phyloP scores from a whole-genome alignment of 2,888 invertebrate genomes.

The Apotomis capreana region DNA sequence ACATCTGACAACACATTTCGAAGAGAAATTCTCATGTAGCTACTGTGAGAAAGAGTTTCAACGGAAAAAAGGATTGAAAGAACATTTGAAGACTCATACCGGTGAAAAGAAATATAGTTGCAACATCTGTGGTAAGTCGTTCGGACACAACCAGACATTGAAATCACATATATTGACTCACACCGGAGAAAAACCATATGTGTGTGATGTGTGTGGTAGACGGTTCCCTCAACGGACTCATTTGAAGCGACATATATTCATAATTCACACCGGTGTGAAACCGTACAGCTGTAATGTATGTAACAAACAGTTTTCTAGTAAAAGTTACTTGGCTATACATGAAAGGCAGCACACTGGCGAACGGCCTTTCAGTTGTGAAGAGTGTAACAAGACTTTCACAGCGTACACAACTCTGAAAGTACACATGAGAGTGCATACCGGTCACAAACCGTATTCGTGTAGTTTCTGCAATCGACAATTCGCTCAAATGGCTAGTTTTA shows the following conservation, averaged over 20 bases:
- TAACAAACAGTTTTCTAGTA: conserved; percentile 72
- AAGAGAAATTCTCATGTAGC: conserved; percentile 65
- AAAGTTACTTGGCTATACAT: conserved; percentile 73
- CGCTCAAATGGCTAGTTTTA: conserved; percentile 75
- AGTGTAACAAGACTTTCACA: conserved; percentile 73
- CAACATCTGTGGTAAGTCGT: conserved; percentile 55
- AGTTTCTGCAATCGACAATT: conserved; percentile 69
- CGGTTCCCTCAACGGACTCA: conserved; percentile 72
- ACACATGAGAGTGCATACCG: conserved; percentile 74
- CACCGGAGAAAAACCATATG: conserved; percentile 71
- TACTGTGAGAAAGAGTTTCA: conserved; percentile 68
- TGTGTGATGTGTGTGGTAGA: conserved; percentile 72
- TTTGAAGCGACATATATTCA: conserved; percentile 71
- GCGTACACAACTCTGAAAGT: conserved; percentile 75
- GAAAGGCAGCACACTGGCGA: conserved; percentile 71
- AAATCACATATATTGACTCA: conserved; percentile 74
- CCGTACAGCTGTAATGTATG: conserved; percentile 68
- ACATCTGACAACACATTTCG: conserved; percentile 64
- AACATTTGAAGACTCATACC: conserved; percentile 72
- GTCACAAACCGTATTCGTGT: conserved; percentile 71
- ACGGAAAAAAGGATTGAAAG: conserved; percentile 69
- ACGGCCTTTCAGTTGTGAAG: conserved; percentile 68
- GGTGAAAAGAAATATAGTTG: conserved; percentile 68
- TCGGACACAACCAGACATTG: conserved; percentile 69
- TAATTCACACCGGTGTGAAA: conserved; percentile 70